Conservation (phyloP, 2,113 vertebrate genomes). For the Andinoacara biseriatus region DNA sequence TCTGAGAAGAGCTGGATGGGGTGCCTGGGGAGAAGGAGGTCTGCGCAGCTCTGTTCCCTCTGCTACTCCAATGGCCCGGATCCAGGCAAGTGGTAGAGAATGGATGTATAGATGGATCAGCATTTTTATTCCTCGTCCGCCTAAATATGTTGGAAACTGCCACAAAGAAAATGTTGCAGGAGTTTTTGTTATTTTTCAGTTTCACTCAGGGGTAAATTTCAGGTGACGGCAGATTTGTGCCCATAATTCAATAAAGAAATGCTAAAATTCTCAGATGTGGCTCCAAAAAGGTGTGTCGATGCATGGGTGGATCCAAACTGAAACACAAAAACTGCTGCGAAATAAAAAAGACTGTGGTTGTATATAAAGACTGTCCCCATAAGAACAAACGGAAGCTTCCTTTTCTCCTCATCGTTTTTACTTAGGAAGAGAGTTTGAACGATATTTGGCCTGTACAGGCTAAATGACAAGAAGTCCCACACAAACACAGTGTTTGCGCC, state of each 20-base stretch:
- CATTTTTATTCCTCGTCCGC: no score
- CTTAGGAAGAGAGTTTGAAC: background rate
- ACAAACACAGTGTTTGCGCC: background rate
- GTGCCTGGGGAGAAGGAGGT: no score
- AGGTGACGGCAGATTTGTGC: no score
- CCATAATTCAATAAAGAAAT: no score
- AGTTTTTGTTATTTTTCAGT: background rate
- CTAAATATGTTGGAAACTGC: background rate
- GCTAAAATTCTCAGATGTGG: no score
- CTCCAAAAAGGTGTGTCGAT: no score
- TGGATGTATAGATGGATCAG: no score
- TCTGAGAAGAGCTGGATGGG: no score
- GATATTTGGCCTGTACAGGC: background rate
- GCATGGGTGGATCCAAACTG: no score
- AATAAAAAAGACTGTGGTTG: background rate
- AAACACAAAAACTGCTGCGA: background rate
- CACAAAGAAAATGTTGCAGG: background rate
- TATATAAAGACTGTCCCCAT: rapidly evolving
- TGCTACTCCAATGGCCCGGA: no score
- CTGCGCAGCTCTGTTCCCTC: no score
- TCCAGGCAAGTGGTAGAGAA: no score
- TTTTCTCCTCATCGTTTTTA: background rate
- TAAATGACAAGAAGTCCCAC: background rate
- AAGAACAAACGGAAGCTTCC: background rate
- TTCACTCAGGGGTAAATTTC: background rate